A percentile compares a stretch with the other conserved stretches of the same genome.
These are phyloP conservation scores for Carcharodon carcharias DNA, from an alignment of 2,797 vertebrate genomes.

Conservation along the genomic window DNA sequence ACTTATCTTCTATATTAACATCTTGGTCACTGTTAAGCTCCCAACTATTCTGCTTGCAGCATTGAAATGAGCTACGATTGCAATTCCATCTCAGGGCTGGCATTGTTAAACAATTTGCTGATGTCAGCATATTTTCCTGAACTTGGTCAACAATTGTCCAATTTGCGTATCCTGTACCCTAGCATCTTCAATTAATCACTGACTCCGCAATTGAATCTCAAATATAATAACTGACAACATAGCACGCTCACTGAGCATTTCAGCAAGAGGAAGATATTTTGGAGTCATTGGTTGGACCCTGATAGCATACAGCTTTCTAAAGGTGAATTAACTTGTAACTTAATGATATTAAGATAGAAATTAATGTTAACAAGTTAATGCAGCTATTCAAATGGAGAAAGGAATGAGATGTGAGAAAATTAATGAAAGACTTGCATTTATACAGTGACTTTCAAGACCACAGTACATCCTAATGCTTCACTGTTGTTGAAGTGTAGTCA, in stretches of 20 bases:
- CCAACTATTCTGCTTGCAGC: not conserved
- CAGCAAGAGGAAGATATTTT: not conserved
- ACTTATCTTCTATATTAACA: not conserved
- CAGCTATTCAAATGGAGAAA: not conserved
- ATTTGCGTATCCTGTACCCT: not conserved
- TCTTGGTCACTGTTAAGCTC: not conserved
- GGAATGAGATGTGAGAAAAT: not conserved
- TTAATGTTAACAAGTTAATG: not conserved
- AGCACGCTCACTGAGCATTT: not conserved
- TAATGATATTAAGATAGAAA: not conserved
- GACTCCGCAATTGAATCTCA: not conserved
- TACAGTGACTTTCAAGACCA: not conserved
- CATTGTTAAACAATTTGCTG: not conserved
- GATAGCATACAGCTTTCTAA: not conserved
- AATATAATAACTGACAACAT: not conserved
- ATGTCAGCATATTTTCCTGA: not conserved
- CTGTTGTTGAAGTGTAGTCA: not conserved
- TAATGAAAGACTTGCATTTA: no score
- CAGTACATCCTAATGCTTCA: not conserved
- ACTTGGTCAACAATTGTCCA: not conserved
- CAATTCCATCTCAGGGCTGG: not conserved
- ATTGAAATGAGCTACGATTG: not conserved
- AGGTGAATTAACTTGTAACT: not conserved
- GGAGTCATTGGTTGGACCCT: not conserved
- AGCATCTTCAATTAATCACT: slow-evolving; percentile 1